Evolutionary conservation across 2,797 vertebrate species (phyloP), one percentile per base, ranked within the genome.

Genomic region (Brachyrhaphis roseni): DNA sequence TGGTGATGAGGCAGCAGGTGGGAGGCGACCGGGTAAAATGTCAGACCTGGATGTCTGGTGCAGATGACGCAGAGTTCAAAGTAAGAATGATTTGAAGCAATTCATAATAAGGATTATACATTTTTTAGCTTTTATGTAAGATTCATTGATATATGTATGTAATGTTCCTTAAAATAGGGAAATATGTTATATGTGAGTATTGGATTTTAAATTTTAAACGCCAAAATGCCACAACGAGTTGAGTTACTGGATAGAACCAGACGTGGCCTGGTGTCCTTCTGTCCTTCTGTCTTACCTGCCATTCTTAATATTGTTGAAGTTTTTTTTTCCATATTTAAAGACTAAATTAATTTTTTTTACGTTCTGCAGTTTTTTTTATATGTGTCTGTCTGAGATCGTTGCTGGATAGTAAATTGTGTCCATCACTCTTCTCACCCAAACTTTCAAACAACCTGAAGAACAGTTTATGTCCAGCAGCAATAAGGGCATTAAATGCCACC

Each of bases 21-120:
- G 78, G 28, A 78, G 51, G 75, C 80, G 80, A 82, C 72, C 72
- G 76, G 75, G 81, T 70, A 45, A 77, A 84, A 78, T 83, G 82
- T 85, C 89, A 76, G 41, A 77, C 34, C 36, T 75, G 51, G 15
- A 85, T 75, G 15, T 78, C 45, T 16, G 36, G 68, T 72, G 55
- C 72, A 73, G 83, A 75, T 82, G 75, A 87, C 66, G n/a, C 57
- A 57, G 53, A 66, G 71, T 86, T 81, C 70, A 85, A 77, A 86
- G 53, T 10, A 66, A 11, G 59, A n/a, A 77, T 15, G 0, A 13
- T 13, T 70, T 28, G 2, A 70, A 45, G 41, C 23, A 45, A 3
- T 28, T 16, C 41, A 41, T 13, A 23, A 5, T 28, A 11, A 45
- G 11, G 11, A 34, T 34, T 7, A 12, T 20, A 2, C 6, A 10